Conservation (phyloP, 1,140 invertebrate genomes). For the Drosophila parabipectinata region DNA sequence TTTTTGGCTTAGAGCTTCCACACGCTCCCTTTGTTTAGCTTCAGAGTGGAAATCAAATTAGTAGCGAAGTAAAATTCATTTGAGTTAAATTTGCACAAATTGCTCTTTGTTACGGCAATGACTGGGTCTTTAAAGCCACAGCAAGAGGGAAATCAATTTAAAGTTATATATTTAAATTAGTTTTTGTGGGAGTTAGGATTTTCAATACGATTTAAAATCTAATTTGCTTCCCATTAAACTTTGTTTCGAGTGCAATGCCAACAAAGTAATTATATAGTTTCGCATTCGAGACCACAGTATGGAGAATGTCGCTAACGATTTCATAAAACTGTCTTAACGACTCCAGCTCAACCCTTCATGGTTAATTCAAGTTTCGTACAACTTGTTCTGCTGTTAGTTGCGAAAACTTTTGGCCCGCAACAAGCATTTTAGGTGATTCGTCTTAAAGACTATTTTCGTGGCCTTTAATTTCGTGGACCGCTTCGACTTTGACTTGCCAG, state of each 20-base stretch:
- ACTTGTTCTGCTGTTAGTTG: background rate
- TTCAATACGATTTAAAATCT: background rate
- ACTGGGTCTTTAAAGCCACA: slow-evolving; percentile 11
- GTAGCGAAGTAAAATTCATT: slow-evolving; percentile 63
- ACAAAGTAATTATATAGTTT: background rate
- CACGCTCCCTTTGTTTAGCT: slow-evolving; percentile 38
- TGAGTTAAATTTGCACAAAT: slow-evolving; percentile 58
- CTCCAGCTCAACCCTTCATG: background rate
- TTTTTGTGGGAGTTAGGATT: background rate
- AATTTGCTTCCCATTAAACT: background rate
- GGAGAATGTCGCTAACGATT: slow-evolving; percentile 5
- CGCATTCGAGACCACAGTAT: background rate
- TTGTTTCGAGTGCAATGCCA: background rate
- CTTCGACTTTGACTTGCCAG: slow-evolving; percentile 24
- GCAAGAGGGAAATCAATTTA: background rate
- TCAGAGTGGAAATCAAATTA: slow-evolving; percentile 67
- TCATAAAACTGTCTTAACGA: slow-evolving; percentile 4
- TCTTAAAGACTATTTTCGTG: slow-evolving; percentile 29
- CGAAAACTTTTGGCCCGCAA: slow-evolving; percentile 10
- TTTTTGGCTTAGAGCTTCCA: slow-evolving; percentile 30
- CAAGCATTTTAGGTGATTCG: slow-evolving; percentile 2
- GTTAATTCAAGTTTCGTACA: slow-evolving; percentile 11
- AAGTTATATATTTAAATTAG: background rate
- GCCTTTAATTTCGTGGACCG: slow-evolving; percentile 36
- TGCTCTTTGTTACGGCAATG: slow-evolving; percentile 40